These are phyloP conservation scores for Sphaerodactylus townsendi DNA, from an alignment of 2,113 vertebrate species.

Conservation along the genomic window DNA sequence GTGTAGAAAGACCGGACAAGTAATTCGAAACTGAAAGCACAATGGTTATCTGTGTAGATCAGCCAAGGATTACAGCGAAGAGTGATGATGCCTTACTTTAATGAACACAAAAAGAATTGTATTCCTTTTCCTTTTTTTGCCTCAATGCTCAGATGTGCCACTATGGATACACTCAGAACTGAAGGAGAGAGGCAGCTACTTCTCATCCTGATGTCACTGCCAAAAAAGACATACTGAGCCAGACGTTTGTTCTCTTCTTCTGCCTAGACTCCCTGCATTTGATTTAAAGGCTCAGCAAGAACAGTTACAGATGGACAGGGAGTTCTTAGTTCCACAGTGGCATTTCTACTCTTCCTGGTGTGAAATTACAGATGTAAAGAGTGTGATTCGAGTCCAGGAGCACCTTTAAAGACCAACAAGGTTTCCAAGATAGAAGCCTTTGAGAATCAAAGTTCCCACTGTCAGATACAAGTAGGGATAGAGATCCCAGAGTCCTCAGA, in stretches of 20 bases:
- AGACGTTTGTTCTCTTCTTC: not conserved
- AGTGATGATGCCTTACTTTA: not conserved
- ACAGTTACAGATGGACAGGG: not conserved
- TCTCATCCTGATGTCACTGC: not conserved
- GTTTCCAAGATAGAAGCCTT: not conserved
- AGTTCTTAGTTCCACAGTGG: not conserved
- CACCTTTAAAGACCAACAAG: not conserved
- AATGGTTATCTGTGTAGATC: not conserved
- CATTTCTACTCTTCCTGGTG: not conserved
- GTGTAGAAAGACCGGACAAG: not conserved
- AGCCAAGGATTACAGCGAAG: not conserved
- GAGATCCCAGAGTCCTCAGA: too few relatives aligned
- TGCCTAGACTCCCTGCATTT: not conserved
- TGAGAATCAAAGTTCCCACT: too few relatives aligned
- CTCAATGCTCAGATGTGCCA: slow-evolving; percentile 12
- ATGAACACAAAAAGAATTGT: slow-evolving; percentile 15
- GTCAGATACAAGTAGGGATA: too few relatives aligned
- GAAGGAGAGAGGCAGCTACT: not conserved
- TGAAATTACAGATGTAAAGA: not conserved
- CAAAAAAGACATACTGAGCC: not conserved
- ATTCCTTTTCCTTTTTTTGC: slow-evolving; percentile 24
- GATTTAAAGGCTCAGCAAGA: not conserved
- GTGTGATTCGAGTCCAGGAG: too few relatives aligned
- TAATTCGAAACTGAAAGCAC: not conserved
- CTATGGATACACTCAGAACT: not conserved